A percentile compares a stretch with the other conserved stretches of the same genome.
These are phyloP conservation scores for Antheraea assamensis DNA, from an alignment of 2,888 invertebrate species.

Conservation along the genomic window DNA sequence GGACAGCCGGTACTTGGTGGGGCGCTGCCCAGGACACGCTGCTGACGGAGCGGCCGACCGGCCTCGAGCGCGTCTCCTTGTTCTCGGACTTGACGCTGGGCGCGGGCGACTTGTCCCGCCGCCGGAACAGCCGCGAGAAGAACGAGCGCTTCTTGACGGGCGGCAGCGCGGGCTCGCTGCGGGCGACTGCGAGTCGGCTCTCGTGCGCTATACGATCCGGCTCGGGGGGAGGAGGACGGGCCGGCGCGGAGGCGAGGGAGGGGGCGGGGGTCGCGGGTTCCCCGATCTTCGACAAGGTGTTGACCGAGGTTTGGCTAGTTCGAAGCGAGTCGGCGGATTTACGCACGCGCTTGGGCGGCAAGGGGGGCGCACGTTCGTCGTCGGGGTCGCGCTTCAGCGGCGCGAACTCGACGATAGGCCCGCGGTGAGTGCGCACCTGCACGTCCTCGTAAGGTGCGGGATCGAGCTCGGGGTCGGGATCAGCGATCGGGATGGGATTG, in stretches of 20 bases:
- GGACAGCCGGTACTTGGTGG: constrained; percentile 71
- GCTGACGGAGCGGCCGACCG: constrained; percentile 83
- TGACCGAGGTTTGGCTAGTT: constrained; percentile 71
- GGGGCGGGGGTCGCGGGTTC: constrained; percentile 54
- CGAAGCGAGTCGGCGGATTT: constrained; percentile 74
- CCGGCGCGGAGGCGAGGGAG: constrained; percentile 48
- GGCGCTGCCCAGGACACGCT: constrained; percentile 83
- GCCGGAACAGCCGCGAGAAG: constrained; percentile 72
- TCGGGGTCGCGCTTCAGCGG: constrained; percentile 81
- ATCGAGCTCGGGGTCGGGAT: constrained; percentile 54
- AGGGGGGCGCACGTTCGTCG: constrained; percentile 86
- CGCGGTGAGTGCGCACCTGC: constrained; percentile 70
- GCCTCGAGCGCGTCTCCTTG: constrained; percentile 60
- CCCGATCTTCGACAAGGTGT: constrained; percentile 68
- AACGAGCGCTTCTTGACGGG: constrained; percentile 76
- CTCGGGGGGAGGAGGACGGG: constrained; percentile 25
- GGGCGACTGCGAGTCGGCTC: constrained; percentile 53
- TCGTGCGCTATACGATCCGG: constrained; percentile 29
- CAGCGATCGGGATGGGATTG: constrained; percentile 86
- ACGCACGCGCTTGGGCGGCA: constrained; percentile 90
- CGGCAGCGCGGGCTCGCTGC: constrained; percentile 71
- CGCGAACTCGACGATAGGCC: constrained; percentile 79
- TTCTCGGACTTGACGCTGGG: constrained; percentile 67
- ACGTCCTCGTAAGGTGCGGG: constrained; percentile 83
- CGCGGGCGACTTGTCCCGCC: constrained; percentile 73